Evolutionary conservation across 2,797 vertebrate genomes (phyloP), one percentile per base, ranked within the genome.

Genomic region (Tenualosa ilisha): DNA sequence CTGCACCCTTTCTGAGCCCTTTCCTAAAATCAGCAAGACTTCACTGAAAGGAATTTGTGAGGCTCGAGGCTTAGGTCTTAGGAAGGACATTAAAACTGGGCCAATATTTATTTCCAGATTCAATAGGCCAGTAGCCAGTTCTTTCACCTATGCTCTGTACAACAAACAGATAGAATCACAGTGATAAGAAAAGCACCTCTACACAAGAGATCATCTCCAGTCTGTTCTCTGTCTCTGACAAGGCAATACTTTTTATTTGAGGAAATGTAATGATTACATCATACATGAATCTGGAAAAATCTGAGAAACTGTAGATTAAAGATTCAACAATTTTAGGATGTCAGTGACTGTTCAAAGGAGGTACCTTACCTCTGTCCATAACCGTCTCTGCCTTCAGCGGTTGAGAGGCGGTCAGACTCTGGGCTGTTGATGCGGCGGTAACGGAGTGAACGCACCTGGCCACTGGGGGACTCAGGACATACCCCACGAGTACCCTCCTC

Each of bases 381-480:
- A 4, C 93, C 95, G 11, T 99, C 98, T 2, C 97, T 95, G 82
- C 97, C 97, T 1, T 98, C 98, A 0, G 96, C 97, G 0, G 96
- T 97, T 61, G 97, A 99, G n/a, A 97, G 94, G 6, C 97, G 95
- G 54, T 99, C 98, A 0, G 98, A 98, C 88, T 98, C 98, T 0
- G 98, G 98, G 91, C 98, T 99, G 95, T 98, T 98, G 90, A 97
- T 95, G 11, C 97, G 95, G 13, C 96, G 96, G 89, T 97, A 98
- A 22, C 97, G 93, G 9, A 98, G 93, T 51, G 98, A 98, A 81
- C 97, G 97, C 13, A 95, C 95, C 88, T 97, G 98, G 75, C 95
- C 95, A 0, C 95, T 96, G 0, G 97, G 97, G 20, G 97, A 98
- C 85, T 99, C 97, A 0, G 97, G 97, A 92, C 97, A 97, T 9